phyloP scores from a whole-genome alignment of 2,113 vertebrate genomes.

The Cricetomys ansorgei region DNA sequence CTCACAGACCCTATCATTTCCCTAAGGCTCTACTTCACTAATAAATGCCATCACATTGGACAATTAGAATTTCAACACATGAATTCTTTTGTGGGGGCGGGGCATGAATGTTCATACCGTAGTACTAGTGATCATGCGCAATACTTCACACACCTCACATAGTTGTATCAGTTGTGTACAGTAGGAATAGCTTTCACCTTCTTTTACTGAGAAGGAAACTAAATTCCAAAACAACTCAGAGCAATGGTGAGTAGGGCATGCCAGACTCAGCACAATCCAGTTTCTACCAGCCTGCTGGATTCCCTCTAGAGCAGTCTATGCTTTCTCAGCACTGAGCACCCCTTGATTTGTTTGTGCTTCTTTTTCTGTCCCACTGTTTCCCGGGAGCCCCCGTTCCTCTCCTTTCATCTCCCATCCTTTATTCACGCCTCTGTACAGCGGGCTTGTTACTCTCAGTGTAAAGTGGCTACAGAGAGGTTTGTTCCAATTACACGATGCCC shows the following conservation, averaged over 20 bases:
- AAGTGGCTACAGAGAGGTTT: background rate
- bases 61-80: background rate
- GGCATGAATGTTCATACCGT: background rate
- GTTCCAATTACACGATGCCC: background rate
- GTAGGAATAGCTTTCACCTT: background rate
- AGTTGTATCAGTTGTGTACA: background rate
- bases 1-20: background rate
- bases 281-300: background rate
- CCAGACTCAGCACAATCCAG: background rate
- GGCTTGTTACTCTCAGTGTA: background rate
- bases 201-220: background rate
- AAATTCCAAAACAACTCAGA: background rate
- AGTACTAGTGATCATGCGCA: background rate
- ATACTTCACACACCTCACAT: background rate
- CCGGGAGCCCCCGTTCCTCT: background rate
- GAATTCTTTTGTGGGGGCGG: background rate
- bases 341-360: background rate
- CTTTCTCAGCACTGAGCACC: background rate
- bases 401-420: background rate
- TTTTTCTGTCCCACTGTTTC: background rate
- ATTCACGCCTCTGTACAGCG: background rate
- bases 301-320: background rate
- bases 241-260: background rate
- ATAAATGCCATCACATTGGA: background rate
- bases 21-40: background rate